Evolutionary conservation across 2,888 invertebrate genomes (phyloP), one percentile per base, ranked within the genome.

Genomic region (Nasonia oneida): DNA sequence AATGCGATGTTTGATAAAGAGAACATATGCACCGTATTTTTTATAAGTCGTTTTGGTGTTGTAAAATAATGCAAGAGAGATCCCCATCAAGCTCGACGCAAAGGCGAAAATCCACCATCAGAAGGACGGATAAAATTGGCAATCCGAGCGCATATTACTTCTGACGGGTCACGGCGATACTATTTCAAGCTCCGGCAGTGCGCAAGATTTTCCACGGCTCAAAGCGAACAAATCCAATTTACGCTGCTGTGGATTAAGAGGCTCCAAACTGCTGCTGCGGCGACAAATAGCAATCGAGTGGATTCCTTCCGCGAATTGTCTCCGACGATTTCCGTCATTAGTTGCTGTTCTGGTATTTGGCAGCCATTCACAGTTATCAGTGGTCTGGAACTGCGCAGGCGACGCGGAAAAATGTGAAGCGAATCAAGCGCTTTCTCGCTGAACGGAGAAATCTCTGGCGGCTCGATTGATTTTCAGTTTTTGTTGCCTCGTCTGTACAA

Each of bases 191-290:
- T 67, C 67, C 15, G 29, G 5, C 12, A 67, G 33, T 8, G 6
- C 29, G 33, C n/a, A 23, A 53, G 57, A 80, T 61, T 81, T 33
- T 57, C 39, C 1, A 6, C 39, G 42, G 79, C 33, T 81, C 61
- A 81, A 61, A 73, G 61, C 61, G 73, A 61, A 74, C 61, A 74
- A 81, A 81, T 81, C 57, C 74, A 81, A 74, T 81, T 73, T 74
- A 71, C 70, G 50, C 37, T 71, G 47, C 74, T 61, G 73, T 73
- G 50, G 37, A 2, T 39, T 61, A 57, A 81, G 33, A 50, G 71
- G 33, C 5, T 42, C 2, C 12, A 73, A 73, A 67, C 67, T 29
- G 33, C n/a, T 4, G 10, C 5, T 33, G 15, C 53, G 6, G 3
- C 42, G n/a, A 10, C 29, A 73, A 61, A 23, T 10, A n/a, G 53